These are phyloP conservation scores for Oegoconia quadripuncta DNA, from an alignment of 2,888 invertebrate genomes.

Conservation along the genomic window DNA sequence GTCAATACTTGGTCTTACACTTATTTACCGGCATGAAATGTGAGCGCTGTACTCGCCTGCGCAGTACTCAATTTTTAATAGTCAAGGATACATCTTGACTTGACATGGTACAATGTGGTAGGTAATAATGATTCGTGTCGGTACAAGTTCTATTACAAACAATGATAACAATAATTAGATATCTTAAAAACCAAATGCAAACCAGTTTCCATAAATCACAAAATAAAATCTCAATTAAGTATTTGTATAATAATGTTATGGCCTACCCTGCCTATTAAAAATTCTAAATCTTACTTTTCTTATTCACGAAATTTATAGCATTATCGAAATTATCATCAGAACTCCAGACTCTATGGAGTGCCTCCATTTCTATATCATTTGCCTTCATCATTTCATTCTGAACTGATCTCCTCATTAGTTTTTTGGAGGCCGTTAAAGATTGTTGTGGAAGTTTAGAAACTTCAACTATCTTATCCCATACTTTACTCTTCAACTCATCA, in stretches of 20 bases:
- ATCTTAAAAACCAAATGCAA: no score
- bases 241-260: not conserved
- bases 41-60: no score
- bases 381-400: conserved; percentile 81
- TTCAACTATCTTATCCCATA: conserved; percentile 78
- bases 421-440: conserved; percentile 85
- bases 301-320: conserved; percentile 9
- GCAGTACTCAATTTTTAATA: no score
- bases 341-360: conserved; percentile 81
- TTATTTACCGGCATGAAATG: no score
- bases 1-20: no score
- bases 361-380: conserved; percentile 83
- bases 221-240: no score
- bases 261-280: not conserved
- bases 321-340: conserved; percentile 80
- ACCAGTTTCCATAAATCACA: no score
- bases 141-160: no score
- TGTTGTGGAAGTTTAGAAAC: conserved; percentile 73
- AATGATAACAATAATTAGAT: no score
- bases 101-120: no score
- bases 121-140: no score
- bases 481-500: conserved; percentile 77
- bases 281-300: conserved; percentile 38
- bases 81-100: no score
- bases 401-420: conserved; percentile 80